Evolutionary conservation across 2,797 vertebrate genomes (phyloP).

Genomic region (Florisuga fusca): DNA sequence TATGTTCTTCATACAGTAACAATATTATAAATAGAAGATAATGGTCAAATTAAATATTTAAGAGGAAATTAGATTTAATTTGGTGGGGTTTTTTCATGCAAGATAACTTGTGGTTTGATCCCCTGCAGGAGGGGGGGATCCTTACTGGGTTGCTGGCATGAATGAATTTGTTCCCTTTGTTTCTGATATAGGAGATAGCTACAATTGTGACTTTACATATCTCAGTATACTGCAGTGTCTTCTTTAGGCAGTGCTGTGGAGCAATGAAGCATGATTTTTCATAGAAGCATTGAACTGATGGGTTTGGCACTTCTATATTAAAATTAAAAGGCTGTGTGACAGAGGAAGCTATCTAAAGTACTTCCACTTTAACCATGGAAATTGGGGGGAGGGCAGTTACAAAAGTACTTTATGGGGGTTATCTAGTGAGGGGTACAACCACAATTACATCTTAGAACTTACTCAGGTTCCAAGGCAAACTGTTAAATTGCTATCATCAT

Average conservation of each 20-base stretch:
- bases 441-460: background rate
- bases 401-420: background rate
- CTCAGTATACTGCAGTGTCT: background rate
- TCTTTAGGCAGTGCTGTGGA: background rate
- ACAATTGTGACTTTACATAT: background rate
- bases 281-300: background rate
- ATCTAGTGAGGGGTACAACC: background rate
- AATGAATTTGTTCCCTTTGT: background rate
- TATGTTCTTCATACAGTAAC: background rate
- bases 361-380: background rate
- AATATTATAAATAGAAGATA: background rate
- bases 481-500: background rate
- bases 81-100: background rate
- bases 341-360: background rate
- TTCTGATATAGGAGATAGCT: background rate
- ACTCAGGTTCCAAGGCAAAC: background rate
- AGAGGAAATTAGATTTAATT: background rate
- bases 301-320: background rate
- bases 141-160: background rate
- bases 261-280: background rate
- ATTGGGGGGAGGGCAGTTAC: rapidly evolving
- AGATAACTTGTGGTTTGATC: background rate
- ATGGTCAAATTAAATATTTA: background rate
- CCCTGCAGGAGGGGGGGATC: rapidly evolving
- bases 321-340: background rate